Conservation (phyloP, 2,888 invertebrate genomes). For the Athalia rosae region DNA sequence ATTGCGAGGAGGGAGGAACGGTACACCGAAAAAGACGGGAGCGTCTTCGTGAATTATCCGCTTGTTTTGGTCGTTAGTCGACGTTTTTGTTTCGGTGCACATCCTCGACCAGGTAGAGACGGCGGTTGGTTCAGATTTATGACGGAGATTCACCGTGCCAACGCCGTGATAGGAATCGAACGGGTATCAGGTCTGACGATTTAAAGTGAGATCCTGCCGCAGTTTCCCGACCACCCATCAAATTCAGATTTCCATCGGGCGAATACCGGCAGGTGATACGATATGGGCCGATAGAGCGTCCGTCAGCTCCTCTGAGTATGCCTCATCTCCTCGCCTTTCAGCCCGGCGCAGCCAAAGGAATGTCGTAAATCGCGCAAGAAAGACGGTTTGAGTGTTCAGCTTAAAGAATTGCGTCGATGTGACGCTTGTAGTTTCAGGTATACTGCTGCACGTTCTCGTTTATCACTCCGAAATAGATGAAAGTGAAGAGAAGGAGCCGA, state of each 20-base stretch:
- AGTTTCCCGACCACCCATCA: constrained; percentile 11
- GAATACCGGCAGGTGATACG: background rate
- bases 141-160: background rate
- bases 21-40: background rate
- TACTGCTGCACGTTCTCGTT: background rate
- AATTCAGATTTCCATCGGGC: constrained; percentile 14
- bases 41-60: background rate
- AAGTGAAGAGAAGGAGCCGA: background rate
- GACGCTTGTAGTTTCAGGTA: constrained; percentile 18
- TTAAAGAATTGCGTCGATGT: constrained; percentile 13
- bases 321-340: constrained; percentile 19
- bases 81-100: constrained; percentile 12
- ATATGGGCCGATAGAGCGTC: background rate
- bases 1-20: background rate
- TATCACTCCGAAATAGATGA: background rate
- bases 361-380: constrained; percentile 9
- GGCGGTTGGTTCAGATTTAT: constrained; percentile 11
- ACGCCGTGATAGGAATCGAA: background rate
- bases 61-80: constrained; percentile 20
- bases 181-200: constrained; percentile 13
- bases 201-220: background rate
- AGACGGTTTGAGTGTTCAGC: constrained; percentile 4
- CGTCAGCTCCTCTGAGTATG: background rate
- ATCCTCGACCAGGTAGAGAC: background rate
- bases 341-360: background rate